A percentile compares a stretch with the other conserved stretches of the same genome.
These are phyloP conservation scores for Therioaphis trifolii DNA, from an alignment of 2,888 invertebrate species.

Conservation along the genomic window DNA sequence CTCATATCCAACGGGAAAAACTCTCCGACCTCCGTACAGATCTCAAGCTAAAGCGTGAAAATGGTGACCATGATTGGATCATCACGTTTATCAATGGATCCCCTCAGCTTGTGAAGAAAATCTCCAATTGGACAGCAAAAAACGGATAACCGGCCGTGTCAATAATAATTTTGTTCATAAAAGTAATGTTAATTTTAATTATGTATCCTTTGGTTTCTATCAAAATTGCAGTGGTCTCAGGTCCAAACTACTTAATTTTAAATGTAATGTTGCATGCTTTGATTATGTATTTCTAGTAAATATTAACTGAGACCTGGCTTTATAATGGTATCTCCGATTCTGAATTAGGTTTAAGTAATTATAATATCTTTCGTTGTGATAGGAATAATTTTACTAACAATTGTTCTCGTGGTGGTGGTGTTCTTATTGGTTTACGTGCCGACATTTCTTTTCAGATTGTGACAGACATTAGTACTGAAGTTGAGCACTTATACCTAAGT, in stretches of 20 bases:
- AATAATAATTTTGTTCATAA: too few species aligned
- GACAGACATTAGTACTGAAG: not conserved
- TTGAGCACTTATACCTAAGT: not conserved
- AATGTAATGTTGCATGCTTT: not conserved
- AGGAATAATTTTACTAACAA: not conserved
- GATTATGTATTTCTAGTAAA: not conserved
- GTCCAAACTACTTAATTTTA: not conserved
- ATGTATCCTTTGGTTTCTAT: too few species aligned
- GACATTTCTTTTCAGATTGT: not conserved
- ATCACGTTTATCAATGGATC: not conserved
- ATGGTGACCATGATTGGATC: not conserved
- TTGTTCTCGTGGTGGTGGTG: not conserved
- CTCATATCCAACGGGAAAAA: not conserved
- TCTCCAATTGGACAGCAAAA: not conserved
- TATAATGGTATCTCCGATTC: not conserved
- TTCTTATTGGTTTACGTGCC: not conserved
- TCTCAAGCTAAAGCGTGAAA: not conserved
- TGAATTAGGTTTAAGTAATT: not conserved
- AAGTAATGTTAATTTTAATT: too few species aligned
- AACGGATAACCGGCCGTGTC: too few species aligned
- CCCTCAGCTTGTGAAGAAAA: not conserved
- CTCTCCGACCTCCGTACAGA: not conserved
- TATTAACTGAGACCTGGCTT: not conserved
- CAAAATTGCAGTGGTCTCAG: too few species aligned
- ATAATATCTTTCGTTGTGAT: constrained; percentile 3